phyloP scores from a whole-genome alignment of 1,140 invertebrate genomes.

The Zaprionus taronus region DNA sequence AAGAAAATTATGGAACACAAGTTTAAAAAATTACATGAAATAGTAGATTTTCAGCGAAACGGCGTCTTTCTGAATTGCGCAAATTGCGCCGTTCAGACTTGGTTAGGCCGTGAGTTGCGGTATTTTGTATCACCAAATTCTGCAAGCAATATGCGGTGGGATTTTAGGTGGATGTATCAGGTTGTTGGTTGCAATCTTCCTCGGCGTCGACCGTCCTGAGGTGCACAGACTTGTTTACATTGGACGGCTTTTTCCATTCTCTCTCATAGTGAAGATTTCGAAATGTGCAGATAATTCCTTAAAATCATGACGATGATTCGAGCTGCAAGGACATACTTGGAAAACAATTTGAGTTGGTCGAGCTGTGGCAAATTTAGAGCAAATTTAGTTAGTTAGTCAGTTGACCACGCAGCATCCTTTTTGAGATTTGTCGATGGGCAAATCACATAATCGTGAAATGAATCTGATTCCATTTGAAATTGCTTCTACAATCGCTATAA shows the following conservation, averaged over 20 bases:
- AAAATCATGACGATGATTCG: not conserved
- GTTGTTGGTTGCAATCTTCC: constrained; percentile 28
- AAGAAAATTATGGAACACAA: no score
- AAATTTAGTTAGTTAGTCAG: constrained; percentile 15
- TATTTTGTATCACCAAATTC: constrained; percentile 16
- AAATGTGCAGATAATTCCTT: constrained; percentile 14
- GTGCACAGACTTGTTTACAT: not conserved
- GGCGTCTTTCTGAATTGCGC: constrained; percentile 1
- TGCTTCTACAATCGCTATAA: not conserved
- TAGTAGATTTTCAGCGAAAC: constrained; percentile 17
- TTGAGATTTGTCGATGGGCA: constrained; percentile 20
- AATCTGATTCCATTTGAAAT: constrained; percentile 4
- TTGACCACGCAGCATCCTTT: constrained; percentile 6
- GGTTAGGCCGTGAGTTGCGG: not conserved
- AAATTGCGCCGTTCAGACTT: no score
- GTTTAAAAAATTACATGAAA: no score
- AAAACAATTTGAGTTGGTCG: not conserved
- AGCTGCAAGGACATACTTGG: constrained; percentile 15
- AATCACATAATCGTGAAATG: constrained; percentile 7
- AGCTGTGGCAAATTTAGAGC: no score
- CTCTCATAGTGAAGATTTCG: not conserved
- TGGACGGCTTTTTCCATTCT: not conserved
- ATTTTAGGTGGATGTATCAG: constrained; percentile 23
- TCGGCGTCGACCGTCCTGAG: not conserved
- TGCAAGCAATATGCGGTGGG: constrained; percentile 17